Conservation (phyloP, 2,797 vertebrate species). For the Phrynocephalus vlangalii region DNA sequence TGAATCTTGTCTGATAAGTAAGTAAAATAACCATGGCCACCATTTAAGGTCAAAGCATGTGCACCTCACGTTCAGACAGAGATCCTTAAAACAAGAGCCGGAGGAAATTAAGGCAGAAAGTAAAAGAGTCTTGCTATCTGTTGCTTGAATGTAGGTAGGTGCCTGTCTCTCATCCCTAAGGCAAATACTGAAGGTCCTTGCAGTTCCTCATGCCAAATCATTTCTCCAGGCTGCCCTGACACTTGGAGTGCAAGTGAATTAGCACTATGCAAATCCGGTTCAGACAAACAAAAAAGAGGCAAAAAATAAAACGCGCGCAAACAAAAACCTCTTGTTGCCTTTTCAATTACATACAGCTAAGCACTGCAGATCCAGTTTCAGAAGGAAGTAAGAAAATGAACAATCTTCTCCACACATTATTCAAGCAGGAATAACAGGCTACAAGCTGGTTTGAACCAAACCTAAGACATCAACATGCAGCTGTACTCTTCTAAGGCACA, state of each 20-base stretch:
- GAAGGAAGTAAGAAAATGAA: not conserved
- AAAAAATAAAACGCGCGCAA: not conserved
- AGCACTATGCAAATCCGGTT: not conserved
- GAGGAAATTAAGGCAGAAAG: not conserved
- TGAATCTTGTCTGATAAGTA: fast-evolving
- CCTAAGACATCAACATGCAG: no score
- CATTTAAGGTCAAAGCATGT: not conserved
- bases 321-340: not conserved
- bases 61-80: not conserved
- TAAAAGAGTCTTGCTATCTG: not conserved
- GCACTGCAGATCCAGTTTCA: not conserved
- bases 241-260: not conserved
- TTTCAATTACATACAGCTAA: not conserved
- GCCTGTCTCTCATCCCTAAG: not conserved
- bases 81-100: not conserved
- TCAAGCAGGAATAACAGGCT: not conserved
- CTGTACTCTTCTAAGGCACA: no score
- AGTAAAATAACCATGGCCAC: not conserved
- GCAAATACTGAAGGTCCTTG: no score
- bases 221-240: not conserved
- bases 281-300: not conserved
- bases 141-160: not conserved
- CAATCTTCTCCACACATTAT: no score
- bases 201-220: not conserved
- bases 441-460: not conserved